phyloP scores from a whole-genome alignment of 2,113 vertebrate genomes.

The Cichladusa arquata region DNA sequence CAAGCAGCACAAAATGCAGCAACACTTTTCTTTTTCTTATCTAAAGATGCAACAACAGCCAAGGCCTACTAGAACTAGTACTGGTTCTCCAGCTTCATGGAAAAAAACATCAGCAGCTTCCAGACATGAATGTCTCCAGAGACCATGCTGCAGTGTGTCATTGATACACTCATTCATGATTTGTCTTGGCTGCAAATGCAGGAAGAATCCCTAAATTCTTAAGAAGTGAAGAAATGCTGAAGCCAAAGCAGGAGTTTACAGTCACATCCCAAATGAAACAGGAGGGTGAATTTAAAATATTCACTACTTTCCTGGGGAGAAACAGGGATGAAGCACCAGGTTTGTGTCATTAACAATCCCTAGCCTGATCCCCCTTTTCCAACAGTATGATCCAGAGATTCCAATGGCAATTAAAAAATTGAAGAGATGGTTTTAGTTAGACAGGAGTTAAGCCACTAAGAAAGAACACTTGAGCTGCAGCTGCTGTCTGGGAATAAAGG shows the following conservation, averaged over 20 bases:
- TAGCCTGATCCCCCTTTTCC: background rate
- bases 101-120: background rate
- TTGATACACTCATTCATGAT: background rate
- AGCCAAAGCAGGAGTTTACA: background rate
- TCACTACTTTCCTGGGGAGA: background rate
- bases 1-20: background rate
- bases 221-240: background rate
- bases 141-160: background rate
- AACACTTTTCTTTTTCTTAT: background rate
- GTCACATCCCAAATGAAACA: rapidly evolving
- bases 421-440: background rate
- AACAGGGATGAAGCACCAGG: background rate
- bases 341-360: background rate
- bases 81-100: background rate
- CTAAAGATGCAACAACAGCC: background rate
- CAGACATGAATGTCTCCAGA: background rate
- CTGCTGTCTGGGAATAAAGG: conserved; percentile 10
- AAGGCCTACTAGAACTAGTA: background rate
- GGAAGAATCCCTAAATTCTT: background rate
- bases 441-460: background rate
- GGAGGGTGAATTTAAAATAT: background rate
- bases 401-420: background rate
- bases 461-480: background rate
- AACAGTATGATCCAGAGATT: background rate
- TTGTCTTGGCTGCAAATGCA: background rate